These are phyloP conservation scores for Pocillopora verrucosa DNA, from an alignment of 64 coral and sea anemone genomes.

Conservation along the genomic window DNA sequence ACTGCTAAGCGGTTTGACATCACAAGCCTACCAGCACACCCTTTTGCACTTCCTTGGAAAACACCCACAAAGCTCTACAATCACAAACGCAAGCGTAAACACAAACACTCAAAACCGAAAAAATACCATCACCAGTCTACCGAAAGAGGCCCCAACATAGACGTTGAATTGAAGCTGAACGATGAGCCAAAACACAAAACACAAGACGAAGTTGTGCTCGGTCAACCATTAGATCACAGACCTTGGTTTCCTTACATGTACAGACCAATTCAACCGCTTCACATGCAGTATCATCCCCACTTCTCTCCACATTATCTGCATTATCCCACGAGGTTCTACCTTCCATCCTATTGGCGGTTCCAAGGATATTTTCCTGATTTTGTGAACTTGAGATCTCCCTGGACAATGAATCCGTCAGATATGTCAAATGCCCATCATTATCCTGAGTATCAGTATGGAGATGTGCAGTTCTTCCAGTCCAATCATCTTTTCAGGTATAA, in stretches of 20 bases:
- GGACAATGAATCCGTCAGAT: neutral
- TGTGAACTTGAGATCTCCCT: neutral
- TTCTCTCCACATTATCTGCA: neutral
- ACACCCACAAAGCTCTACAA: neutral
- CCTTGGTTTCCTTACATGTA: constrained; percentile 3
- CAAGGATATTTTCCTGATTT: constrained; percentile 20
- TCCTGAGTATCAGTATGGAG: constrained; percentile 17
- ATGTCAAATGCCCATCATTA: neutral
- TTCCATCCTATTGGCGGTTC: neutral
- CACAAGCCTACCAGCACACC: constrained; percentile 1
- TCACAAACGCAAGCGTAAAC: neutral
- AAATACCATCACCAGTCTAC: neutral
- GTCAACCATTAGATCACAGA: neutral
- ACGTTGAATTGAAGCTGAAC: neutral
- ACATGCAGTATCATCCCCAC: neutral
- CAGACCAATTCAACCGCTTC: neutral
- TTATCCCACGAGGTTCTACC: neutral
- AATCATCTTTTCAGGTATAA: neutral
- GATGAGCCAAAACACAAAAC: neutral
- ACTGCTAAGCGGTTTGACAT: constrained; percentile 21
- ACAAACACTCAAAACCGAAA: neutral
- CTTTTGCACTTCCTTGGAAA: neutral
- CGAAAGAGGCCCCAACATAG: neutral
- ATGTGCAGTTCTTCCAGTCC: neutral
- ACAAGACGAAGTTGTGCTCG: neutral